Conservation (phyloP, 1,140 invertebrate genomes). For the Trichomalopsis sarcophagae region DNA sequence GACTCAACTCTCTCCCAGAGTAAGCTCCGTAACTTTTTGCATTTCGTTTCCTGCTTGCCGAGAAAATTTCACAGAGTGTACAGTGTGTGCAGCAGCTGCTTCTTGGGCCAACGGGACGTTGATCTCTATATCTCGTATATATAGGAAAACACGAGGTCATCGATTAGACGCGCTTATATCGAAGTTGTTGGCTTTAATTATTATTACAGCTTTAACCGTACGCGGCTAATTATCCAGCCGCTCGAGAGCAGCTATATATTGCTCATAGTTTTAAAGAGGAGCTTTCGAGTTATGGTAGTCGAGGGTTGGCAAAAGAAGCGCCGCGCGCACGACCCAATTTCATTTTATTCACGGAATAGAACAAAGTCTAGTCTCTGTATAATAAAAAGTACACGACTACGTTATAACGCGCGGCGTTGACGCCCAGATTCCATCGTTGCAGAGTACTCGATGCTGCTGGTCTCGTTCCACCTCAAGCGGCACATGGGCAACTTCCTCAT, state of each 20-base stretch:
- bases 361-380: not conserved
- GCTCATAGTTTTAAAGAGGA: not conserved
- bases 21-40: slow-evolving; percentile 52
- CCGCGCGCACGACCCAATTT: no score
- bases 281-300: no score
- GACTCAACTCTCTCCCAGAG: slow-evolving; percentile 62
- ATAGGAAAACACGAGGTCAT: no score
- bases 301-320: no score
- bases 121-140: no score
- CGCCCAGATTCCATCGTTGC: slow-evolving; percentile 71
- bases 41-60: not conserved
- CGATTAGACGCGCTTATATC: no score
- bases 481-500: slow-evolving; percentile 93
- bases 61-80: not conserved
- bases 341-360: not conserved
- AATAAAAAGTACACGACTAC: not conserved
- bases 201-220: no score
- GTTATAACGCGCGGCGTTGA: slow-evolving; percentile 12
- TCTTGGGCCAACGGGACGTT: not conserved
- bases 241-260: slow-evolving; percentile 11
- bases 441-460: slow-evolving; percentile 86
- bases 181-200: slow-evolving; percentile 23
- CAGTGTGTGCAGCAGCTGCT: no score
- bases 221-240: slow-evolving; percentile 15
- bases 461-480: slow-evolving; percentile 88